Evolutionary conservation across 2,797 vertebrate species (phyloP).

Genomic region (Gymnothorax javanicus): DNA sequence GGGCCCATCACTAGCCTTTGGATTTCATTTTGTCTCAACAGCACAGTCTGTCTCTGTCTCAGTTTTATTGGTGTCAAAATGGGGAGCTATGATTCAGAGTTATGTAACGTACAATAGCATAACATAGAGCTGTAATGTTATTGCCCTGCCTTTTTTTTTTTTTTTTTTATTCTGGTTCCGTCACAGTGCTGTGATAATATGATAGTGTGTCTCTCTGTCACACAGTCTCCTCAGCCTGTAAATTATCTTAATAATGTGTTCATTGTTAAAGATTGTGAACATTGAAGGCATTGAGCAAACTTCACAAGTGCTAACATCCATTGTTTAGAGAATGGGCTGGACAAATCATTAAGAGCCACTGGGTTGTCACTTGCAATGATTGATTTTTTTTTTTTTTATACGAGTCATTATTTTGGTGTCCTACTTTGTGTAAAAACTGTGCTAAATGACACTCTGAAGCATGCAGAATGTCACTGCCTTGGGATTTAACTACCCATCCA

Average conservation of each 20-base stretch:
- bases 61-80: background rate
- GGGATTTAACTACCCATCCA: background rate
- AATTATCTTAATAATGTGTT: background rate
- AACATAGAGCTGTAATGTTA: background rate
- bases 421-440: background rate
- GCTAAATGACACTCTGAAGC: slow-evolving; percentile 5
- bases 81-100: background rate
- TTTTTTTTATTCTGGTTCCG: background rate
- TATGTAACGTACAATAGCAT: background rate
- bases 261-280: background rate
- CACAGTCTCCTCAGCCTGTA: background rate
- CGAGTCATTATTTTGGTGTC: background rate
- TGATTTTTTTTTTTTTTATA: background rate
- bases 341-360: background rate
- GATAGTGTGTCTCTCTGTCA: background rate
- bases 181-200: background rate
- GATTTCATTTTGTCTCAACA: slow-evolving; percentile 5
- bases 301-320: background rate
- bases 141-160: background rate
- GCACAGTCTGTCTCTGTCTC: too few species aligned
- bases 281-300: background rate
- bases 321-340: background rate
- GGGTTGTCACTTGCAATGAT: background rate
- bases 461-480: background rate
- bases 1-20: background rate